A percentile compares a stretch with the other conserved stretches of the same genome.
phyloP scores from a whole-genome alignment of 2,113 vertebrate species.

The Caloenas nicobarica region DNA sequence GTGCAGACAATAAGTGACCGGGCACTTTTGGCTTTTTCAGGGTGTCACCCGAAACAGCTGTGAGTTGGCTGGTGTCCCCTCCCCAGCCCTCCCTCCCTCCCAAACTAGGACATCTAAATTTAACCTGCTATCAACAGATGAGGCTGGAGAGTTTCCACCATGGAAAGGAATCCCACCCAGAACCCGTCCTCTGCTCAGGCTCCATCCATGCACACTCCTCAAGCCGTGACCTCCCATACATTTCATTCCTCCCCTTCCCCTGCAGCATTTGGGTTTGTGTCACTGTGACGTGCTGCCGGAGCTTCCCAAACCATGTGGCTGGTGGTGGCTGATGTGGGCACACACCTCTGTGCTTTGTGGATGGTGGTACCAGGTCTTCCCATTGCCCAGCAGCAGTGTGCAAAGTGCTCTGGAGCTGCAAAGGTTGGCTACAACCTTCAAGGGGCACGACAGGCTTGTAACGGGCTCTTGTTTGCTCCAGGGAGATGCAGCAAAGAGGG shows the following conservation, averaged over 20 bases:
- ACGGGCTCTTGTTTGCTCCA: fast-evolving
- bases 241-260: not conserved
- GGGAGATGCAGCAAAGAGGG: not conserved
- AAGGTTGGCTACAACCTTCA: not conserved
- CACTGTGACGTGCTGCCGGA: not conserved
- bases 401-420: not conserved
- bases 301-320: not conserved
- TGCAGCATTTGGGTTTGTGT: not conserved
- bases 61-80: constrained; percentile 9
- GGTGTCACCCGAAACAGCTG: constrained; percentile 28
- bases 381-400: fast-evolving
- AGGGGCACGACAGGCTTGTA: not conserved
- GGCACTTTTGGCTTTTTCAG: not conserved
- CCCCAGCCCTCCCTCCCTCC: not conserved
- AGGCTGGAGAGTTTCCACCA: constrained; percentile 42
- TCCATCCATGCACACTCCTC: not conserved
- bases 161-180: constrained; percentile 22
- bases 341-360: fast-evolving
- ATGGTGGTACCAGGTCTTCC: not conserved
- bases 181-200: not conserved
- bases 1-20: not conserved
- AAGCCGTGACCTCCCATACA: fast-evolving
- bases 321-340: fast-evolving
- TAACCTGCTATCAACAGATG: constrained; percentile 61
- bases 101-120: constrained; percentile 65